Base-by-base conservation (phyloP, 2,888 invertebrate genomes). In the Liodrosophila aerea region DNA sequence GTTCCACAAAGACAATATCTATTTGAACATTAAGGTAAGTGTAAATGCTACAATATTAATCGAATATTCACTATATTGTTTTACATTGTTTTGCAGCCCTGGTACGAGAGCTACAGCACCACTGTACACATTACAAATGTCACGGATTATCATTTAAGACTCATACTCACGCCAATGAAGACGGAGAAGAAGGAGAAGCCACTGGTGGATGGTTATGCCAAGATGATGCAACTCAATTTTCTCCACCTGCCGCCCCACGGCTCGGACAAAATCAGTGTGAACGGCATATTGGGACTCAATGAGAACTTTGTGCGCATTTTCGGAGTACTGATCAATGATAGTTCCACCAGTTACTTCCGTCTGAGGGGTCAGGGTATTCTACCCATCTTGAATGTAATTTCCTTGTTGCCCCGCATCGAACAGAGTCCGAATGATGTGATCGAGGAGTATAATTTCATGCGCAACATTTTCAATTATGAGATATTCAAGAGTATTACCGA, bases 281-380 rank as follows among this genome's bases (percentile, higher is more conserved):
- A 64, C 11, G 83, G 85, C 4, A 61, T 84, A 30, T 57, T 88
- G 34, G 89, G 89, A 0, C 80, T 89, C 2, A 76, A 52, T 18
- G 83, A 81, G 29, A 69, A 73, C 37, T 89, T 89, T 29, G 27
- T 44, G 1, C 75, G 82, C 7, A 59, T 64, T 4, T 81, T 88
- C 30, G 68, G 62, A 0, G 49, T 87, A 9, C 56, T 80, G 43
- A 73, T 88, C 29, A 89, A 89, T 51, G 76, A 76, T 13, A 69
- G 73, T 15, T 80, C 86, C 29, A 49, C 65, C 27, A 60, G 56
- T 8, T 51, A 46, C 0, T 72, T 89, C 18, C 64, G 62, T 2
- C 52, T 89, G 2, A 64, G 72, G 0, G 89, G 89, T 0, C 81
- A 86, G 36, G 88, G 88, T 1, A 53, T 80, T 2, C 68, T 89